A percentile compares a stretch with the other conserved stretches of the same genome.
phyloP scores from a whole-genome alignment of 2,888 invertebrate species.

The Helicoverpa assulta region DNA sequence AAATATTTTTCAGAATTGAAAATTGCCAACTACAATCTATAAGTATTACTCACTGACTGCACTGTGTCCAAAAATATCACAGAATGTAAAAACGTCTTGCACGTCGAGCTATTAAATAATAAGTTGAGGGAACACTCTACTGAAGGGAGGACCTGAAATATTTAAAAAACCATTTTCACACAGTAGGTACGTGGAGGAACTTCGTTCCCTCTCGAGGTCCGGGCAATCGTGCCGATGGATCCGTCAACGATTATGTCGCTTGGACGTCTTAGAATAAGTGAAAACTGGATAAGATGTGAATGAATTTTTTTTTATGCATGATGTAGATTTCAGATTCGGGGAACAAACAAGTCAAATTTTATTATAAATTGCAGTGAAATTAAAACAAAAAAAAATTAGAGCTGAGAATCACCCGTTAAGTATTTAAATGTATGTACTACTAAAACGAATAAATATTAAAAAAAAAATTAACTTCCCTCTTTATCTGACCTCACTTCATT shows the following conservation, averaged over 20 bases:
- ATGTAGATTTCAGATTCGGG: no score
- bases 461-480: no score
- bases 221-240: conserved; percentile 58
- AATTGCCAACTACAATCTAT: no score
- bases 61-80: neutral
- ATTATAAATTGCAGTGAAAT: no score
- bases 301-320: no score
- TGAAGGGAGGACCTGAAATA: conserved; percentile 13
- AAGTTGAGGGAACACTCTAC: neutral
- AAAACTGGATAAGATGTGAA: conserved; percentile 25
- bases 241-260: conserved; percentile 43
- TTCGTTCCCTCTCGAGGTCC: conserved; percentile 43
- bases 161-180: conserved; percentile 17
- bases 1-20: no score
- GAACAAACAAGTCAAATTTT: no score
- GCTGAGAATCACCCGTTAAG: no score
- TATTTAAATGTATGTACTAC: no score
- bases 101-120: conserved; percentile 10
- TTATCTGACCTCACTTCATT: neutral
- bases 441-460: no score
- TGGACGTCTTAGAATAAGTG: conserved; percentile 13
- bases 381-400: no score
- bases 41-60: neutral
- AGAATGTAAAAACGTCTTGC: neutral
- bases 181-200: conserved; percentile 30